Conservation (phyloP, 1,140 invertebrate species). For the Scaptomyza montana region DNA sequence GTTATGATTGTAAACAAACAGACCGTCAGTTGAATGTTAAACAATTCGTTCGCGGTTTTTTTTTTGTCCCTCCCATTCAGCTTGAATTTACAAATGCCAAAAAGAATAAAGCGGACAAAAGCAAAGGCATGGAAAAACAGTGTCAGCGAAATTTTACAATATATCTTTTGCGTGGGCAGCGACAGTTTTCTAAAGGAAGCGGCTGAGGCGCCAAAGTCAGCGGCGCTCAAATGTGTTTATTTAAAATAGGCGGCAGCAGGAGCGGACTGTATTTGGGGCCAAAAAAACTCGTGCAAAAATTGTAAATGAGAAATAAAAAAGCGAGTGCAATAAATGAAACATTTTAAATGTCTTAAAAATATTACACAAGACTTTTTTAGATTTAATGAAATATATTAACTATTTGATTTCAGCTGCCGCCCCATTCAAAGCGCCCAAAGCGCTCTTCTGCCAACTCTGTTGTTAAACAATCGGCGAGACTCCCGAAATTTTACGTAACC, state of each 20-base stretch:
- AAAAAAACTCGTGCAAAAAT: neutral
- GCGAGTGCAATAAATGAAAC: neutral
- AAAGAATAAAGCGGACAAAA: constrained; percentile 18
- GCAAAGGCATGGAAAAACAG: constrained; percentile 33
- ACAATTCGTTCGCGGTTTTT: neutral
- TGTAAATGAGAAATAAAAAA: neutral
- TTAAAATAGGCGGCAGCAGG: constrained; percentile 30
- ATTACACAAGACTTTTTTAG: neutral
- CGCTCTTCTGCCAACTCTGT: neutral
- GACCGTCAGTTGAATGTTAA: constrained; percentile 50
- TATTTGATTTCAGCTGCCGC: neutral
- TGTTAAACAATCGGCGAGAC: neutral
- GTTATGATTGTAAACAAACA: constrained; percentile 47
- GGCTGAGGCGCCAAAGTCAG: constrained; percentile 29
- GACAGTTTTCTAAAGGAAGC: constrained; percentile 49
- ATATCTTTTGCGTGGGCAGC: constrained; percentile 50
- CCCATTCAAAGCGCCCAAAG: neutral
- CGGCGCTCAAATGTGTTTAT: constrained; percentile 43
- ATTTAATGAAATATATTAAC: neutral
- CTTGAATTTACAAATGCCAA: constrained; percentile 32
- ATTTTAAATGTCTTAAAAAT: neutral
- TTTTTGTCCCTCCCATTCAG: neutral
- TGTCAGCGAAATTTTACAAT: constrained; percentile 47
- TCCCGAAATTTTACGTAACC: constrained; percentile 1
- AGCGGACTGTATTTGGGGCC: constrained; percentile 13